Conservation (phyloP, 1,140 invertebrate genomes). For the Phthorimaea operculella region DNA sequence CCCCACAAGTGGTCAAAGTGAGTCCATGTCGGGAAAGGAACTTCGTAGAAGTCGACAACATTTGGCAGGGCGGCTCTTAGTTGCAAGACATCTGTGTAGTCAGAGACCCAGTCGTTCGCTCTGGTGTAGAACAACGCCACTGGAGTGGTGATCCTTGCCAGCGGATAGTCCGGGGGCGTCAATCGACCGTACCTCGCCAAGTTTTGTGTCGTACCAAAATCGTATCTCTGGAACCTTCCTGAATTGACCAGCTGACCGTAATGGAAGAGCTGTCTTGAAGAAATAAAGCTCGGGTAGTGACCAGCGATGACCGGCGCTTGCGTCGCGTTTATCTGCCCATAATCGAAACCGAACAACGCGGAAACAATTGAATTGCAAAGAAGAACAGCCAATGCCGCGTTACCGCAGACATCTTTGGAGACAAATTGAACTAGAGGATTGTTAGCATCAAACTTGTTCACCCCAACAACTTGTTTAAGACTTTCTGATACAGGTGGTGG, state of each 20-base stretch:
- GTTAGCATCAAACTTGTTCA: background rate
- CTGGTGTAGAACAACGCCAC: background rate
- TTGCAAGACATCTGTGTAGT: background rate
- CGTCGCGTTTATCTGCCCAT: background rate
- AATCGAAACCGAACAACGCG: background rate
- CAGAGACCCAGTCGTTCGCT: background rate
- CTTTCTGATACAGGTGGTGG: background rate
- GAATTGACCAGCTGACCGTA: conserved; percentile 69
- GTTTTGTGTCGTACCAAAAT: conserved; percentile 47
- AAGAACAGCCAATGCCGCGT: background rate
- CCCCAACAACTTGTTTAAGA: background rate
- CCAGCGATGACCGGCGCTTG: background rate
- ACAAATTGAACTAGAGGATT: background rate
- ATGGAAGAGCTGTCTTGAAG: conserved; percentile 75
- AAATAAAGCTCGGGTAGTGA: background rate
- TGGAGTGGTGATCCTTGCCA: background rate
- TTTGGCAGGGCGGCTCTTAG: background rate
- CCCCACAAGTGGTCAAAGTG: conserved; percentile 34
- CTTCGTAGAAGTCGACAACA: conserved; percentile 24
- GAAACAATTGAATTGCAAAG: background rate
- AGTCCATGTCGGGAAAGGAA: conserved; percentile 45
- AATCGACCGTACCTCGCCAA: conserved; percentile 12
- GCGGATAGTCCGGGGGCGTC: background rate
- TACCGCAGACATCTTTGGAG: background rate
- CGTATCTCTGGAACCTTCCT: conserved; percentile 46